Evolutionary conservation across 2,888 invertebrate genomes (phyloP), one percentile per base, ranked within the genome.

Genomic region (Drosophila peninsularis): DNA sequence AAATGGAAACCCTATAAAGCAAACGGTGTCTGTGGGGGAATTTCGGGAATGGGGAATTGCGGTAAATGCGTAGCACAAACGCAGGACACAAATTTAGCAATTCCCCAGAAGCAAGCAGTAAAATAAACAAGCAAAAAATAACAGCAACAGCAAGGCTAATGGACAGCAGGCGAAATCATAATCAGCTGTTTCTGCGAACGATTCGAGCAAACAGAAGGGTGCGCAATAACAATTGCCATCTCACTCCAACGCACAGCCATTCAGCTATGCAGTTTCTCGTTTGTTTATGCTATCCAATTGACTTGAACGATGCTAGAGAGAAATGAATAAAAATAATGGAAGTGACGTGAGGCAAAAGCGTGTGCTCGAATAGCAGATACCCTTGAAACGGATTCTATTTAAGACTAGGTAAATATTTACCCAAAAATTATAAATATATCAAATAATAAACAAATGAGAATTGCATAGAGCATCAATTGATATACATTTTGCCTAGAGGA

Each of bases 61-160:
- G 63, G 57, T 62, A 82, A 88, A 68, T 82, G 85, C 82, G 82
- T 66, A 85, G 85, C 69, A 70, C 10, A 42, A 56, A 58, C 32
- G 49, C 62, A 62, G 71, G 68, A 67, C 71, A 60, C 54, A 72
- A 44, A 53, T 62, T 75, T 67, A 61, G 71, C 68, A 71, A 82
- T 69, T 74, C 49, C 36, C 54, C 10, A 67, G 63, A 65, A 74
- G 64, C 78, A 10, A 14, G 45, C 27, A 11, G 27, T 56, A 27
- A 56, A 56, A 37, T 27, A 56, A 45, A 37, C 27, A 19, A 24
- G 21, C 19, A 32, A 24, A 19, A 19, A 62, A 62, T 54, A 67
- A 69, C 27, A 67, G 52, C 45, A 3, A 42, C 21, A 74, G 50
- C 55, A 57, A 57, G 14, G 30, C 13, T 45, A 19, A 39, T 39